These are phyloP conservation scores for Leucopsar rothschildi DNA, from an alignment of 2,113 vertebrate genomes.

Conservation along the genomic window DNA sequence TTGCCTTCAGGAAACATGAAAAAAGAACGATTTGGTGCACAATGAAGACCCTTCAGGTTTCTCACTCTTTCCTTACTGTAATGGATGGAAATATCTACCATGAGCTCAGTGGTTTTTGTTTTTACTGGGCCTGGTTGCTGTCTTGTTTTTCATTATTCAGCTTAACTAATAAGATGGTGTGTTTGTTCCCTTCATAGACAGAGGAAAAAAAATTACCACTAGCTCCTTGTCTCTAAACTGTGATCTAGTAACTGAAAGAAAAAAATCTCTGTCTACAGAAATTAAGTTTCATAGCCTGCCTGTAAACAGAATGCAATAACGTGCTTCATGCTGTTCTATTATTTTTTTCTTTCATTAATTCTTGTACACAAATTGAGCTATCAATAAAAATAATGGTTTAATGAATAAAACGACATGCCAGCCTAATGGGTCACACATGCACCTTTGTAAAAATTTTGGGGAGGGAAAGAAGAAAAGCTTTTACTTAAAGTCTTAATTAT, in stretches of 20 bases:
- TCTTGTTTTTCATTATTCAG: conserved; percentile 30
- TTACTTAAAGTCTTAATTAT: conserved; percentile 63
- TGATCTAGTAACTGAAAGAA: background rate
- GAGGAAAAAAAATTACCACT: background rate
- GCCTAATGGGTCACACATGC: conserved; percentile 43
- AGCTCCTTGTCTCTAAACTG: conserved; percentile 13
- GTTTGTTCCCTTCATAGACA: background rate
- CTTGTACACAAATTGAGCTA: conserved; percentile 43
- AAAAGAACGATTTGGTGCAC: background rate
- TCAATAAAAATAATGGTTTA: conserved; percentile 45
- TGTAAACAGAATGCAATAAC: background rate
- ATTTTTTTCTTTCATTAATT: conserved; percentile 22
- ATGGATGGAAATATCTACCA: background rate
- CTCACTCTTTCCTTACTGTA: background rate
- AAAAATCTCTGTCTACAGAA: background rate
- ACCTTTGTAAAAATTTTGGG: conserved; percentile 51
- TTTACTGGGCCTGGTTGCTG: background rate
- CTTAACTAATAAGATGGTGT: conserved; percentile 33
- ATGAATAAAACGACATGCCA: conserved; percentile 49
- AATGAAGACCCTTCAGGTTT: background rate
- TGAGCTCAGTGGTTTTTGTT: background rate
- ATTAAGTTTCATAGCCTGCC: conserved; percentile 20
- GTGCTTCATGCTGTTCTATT: background rate
- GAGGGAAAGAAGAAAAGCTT: conserved; percentile 13
- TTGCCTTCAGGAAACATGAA: background rate